Conservation (phyloP, 2,113 vertebrate species). For the Melanotaenia duboulayi region DNA sequence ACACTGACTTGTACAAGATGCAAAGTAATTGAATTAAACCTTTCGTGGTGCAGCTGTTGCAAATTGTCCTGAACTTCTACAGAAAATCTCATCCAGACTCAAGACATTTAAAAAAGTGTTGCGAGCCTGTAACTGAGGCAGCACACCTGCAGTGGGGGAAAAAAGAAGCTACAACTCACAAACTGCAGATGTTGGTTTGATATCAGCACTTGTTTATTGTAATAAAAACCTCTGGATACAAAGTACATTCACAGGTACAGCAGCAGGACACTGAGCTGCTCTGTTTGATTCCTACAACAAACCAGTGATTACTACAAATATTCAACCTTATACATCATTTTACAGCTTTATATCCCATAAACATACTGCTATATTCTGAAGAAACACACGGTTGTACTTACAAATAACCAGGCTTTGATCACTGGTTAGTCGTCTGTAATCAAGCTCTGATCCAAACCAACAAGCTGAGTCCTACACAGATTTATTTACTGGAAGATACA, state of each 20-base stretch:
- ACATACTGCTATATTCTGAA: slow-evolving; percentile 55
- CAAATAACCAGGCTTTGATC: slow-evolving; percentile 39
- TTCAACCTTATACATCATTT: slow-evolving; percentile 55
- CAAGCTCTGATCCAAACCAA: slow-evolving; percentile 32
- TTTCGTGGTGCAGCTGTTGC: too few species aligned
- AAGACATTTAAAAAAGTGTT: too few species aligned
- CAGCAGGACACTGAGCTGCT: slow-evolving; percentile 62
- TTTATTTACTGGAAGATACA: slow-evolving; percentile 56
- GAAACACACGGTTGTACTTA: slow-evolving; percentile 60
- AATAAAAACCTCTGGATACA: slow-evolving; percentile 82
- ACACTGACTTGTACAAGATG: too few species aligned
- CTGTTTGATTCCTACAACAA: slow-evolving; percentile 60
- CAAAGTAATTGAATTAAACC: too few species aligned
- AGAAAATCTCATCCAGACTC: too few species aligned
- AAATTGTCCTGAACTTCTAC: too few species aligned
- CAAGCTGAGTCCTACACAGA: slow-evolving; percentile 40
- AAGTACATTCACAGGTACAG: slow-evolving; percentile 83
- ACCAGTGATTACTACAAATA: slow-evolving; percentile 66
- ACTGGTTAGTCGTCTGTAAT: slow-evolving; percentile 29
- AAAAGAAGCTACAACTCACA: background rate
- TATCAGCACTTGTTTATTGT: slow-evolving; percentile 80
- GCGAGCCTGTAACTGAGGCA: too few species aligned
- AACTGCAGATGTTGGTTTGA: background rate
- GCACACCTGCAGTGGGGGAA: too few species aligned
- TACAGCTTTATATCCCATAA: slow-evolving; percentile 58